Evolutionary conservation across 2,113 vertebrate genomes (phyloP), one percentile per base, ranked within the genome.

Genomic region (Colaptes auratus): DNA sequence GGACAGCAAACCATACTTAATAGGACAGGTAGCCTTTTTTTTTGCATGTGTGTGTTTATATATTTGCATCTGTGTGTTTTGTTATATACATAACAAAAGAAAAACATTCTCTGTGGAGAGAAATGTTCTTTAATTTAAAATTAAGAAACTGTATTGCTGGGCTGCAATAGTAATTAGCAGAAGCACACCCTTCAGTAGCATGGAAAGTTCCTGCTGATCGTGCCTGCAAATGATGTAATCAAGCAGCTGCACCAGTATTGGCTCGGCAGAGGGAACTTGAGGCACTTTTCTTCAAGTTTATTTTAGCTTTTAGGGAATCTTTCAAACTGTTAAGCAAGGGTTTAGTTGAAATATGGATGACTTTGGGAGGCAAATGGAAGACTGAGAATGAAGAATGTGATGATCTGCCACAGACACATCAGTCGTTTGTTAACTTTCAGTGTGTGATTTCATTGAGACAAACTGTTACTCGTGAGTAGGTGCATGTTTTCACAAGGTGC

Each of bases 201-300:
- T 48, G 86, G 87, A 89, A 90, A 92, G 76, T 93, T 93, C 65
- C 72, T 76, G 50, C 59, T 72, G 53, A 30, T 76, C 3, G 0
- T 82, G 87, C 65, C 69, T 92, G 48, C 73, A 92, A 92, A 76
- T 87, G 81, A 89, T 72, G 90, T 88, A 78, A 92, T 85, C 7
- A 2, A 88, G 66, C 90, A 96, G 70, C 86, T 96, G 90, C 92
- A 92, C 56, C 52, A 88, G n/a, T 55, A 63, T 59, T 86, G 69
- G 44, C 50, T 85, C 31, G 23, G 61, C 63, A 65, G 33, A 76
- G 67, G 42, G 64, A 88, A 73, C 61, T 21, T 65, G 39, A 59
- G 66, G 28, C 35, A 56, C 63, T 71, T 66, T 78, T 48, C 59
- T 73, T 14, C 27, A 52, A 35, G 67, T 33, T 53, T 71, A 52